phyloP scores from a whole-genome alignment of 2,888 invertebrate genomes.

The Hirudinaria manillensis region DNA sequence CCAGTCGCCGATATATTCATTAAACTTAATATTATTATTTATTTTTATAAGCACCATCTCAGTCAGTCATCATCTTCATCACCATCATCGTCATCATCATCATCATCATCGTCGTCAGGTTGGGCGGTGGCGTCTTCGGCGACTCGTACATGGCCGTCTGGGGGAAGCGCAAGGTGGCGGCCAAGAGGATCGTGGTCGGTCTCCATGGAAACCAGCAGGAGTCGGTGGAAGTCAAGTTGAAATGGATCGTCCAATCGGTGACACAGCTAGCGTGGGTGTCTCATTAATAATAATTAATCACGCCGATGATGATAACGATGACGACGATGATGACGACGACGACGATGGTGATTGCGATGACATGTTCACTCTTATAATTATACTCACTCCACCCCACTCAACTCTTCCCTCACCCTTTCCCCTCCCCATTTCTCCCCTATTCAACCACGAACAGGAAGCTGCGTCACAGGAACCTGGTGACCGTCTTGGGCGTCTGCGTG shows the following conservation, averaged over 20 bases:
- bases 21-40: too few relatives aligned
- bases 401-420: too few relatives aligned
- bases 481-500: conserved; percentile 47
- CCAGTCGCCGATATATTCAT: neutral
- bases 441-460: conserved; percentile 42
- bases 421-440: neutral
- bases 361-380: too few relatives aligned
- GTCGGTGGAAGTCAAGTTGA: conserved; percentile 40
- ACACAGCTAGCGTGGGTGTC: conserved; percentile 45
- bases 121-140: conserved; percentile 50
- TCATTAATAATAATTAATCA: neutral
- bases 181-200: conserved; percentile 48
- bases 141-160: conserved; percentile 51
- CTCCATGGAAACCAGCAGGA: conserved; percentile 46
- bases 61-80: too few relatives aligned
- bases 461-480: conserved; percentile 48
- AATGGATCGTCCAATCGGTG: conserved; percentile 46
- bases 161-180: conserved; percentile 45
- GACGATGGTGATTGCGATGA: conserved; percentile 33
- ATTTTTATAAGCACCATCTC: too few relatives aligned
- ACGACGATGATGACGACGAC: conserved; percentile 29
- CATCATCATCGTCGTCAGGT: conserved; percentile 39
- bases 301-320: conserved; percentile 18
- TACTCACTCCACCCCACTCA: too few relatives aligned
- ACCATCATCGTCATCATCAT: too few relatives aligned